Evolutionary conservation across 2,888 invertebrate species (phyloP).

Genomic region (Ptychoptera contaminata): DNA sequence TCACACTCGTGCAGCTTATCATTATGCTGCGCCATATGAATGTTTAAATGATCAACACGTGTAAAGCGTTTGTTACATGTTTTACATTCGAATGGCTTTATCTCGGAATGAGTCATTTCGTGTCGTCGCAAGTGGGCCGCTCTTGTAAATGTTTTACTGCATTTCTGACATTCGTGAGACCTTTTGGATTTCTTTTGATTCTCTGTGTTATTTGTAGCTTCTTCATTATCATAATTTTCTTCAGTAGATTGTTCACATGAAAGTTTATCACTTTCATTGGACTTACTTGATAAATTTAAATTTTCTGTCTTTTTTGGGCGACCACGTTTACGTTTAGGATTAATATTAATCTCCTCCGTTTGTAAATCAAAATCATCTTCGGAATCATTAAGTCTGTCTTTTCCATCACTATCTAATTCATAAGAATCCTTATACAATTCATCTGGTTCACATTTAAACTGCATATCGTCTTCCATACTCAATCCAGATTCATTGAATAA

Average conservation of each 20-base stretch:
- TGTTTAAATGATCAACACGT: conserved; percentile 22
- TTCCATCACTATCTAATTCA: not conserved
- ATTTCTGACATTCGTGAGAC: conserved; percentile 19
- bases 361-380: no score
- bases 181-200: not conserved
- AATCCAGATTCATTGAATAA: not conserved
- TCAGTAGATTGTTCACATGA: not conserved
- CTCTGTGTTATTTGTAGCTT: not conserved
- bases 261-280: not conserved
- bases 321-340: not conserved
- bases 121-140: conserved; percentile 29
- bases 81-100: conserved; percentile 29
- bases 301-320: not conserved
- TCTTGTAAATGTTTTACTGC: conserved; percentile 27
- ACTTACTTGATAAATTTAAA: not conserved
- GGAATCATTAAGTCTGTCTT: not conserved
- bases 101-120: conserved; percentile 24
- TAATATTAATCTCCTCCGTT: conserved; percentile 12
- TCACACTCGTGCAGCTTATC: conserved; percentile 32
- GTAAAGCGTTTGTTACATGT: conserved; percentile 30
- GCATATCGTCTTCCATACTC: not conserved
- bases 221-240: not conserved
- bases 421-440: not conserved
- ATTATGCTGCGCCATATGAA: conserved; percentile 20
- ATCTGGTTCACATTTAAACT: not conserved